Percentiles rank a stretch among this genome's conserved stretches.
Conservation (phyloP, 2,797 vertebrate genomes). For the Remorina albescens region DNA sequence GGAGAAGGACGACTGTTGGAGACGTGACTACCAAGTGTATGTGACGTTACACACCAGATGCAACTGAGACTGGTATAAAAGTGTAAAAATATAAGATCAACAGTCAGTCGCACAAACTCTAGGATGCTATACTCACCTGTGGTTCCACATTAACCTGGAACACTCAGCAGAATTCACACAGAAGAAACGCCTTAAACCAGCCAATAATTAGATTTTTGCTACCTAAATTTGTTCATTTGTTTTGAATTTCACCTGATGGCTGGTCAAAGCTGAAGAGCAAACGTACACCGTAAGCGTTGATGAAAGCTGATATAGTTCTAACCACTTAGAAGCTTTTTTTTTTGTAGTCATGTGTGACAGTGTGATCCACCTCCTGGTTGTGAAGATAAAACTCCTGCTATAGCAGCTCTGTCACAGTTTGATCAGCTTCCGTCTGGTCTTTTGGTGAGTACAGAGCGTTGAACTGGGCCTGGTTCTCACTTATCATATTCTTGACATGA, state of each 20-base stretch:
- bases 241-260: background rate
- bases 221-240: background rate
- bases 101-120: background rate
- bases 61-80: background rate
- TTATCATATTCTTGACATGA: slow-evolving; percentile 75
- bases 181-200: background rate
- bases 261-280: background rate
- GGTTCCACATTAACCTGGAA: background rate
- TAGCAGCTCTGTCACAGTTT: slow-evolving; percentile 12
- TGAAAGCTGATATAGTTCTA: background rate
- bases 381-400: slow-evolving; percentile 38
- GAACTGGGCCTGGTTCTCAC: slow-evolving; percentile 81
- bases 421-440: background rate
- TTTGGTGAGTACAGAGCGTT: slow-evolving; percentile 69
- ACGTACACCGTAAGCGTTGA: too few relatives aligned
- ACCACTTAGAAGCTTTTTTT: background rate
- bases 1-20: too few relatives aligned
- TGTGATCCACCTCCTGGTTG: slow-evolving; percentile 12
- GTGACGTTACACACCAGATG: too few relatives aligned
- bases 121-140: background rate
- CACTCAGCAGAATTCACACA: too few relatives aligned
- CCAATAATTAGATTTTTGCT: background rate
- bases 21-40: too few relatives aligned
- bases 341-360: background rate
- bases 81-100: background rate